Base-by-base conservation (phyloP, 2,888 invertebrate species). In the Hirtodrosophila trivittata region DNA sequence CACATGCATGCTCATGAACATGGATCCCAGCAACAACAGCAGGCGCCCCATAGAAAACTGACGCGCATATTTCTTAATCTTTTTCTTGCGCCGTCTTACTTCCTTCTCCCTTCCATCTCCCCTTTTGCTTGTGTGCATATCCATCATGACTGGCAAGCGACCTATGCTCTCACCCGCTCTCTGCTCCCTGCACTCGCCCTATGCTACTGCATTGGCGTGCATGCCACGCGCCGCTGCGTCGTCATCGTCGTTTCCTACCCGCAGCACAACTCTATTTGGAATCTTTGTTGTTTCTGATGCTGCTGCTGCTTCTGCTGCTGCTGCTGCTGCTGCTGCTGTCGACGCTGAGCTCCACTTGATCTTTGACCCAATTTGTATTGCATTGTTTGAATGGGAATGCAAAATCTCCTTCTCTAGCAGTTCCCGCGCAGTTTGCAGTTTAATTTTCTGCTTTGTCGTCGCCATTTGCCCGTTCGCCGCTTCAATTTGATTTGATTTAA, bases 361-460 rank as follows among this genome's bases (percentile, higher is more conserved):
- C 83, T 84, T 84, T 84, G 83, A 87, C 83, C 83, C 82, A 84
- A 87, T 87, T 84, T 87, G 76, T 72, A 83, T 74, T 71, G 74
- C 82, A 86, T 83, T 86, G 85, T 85, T 82, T 78, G 70, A 65
- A 68, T 72, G 73, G 71, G 71, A 81, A 86, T 82, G 71, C 71
- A 68, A 80, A 83, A 87, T 71, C 73, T 77, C 69, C 64, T 41
- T 54, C 74, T 66, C 33, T 62, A 30, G 18, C 71, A 52, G 52
- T 43, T 38, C 13, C 37, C 33, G 52, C 75, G 18, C 66, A 28
- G 52, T 47, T 59, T 76, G 63, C 62, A 65, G 68, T 77, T 78
- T 74, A 77, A 78, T 78, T 78, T 77, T 74, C 74, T 74, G 77
- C 76, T 78, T 73, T 76, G 70, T 62, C 76, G 72, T 74, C 50